Base-by-base conservation (phyloP, 2,797 vertebrate genomes). In the Dendrocincla tyrannina region DNA sequence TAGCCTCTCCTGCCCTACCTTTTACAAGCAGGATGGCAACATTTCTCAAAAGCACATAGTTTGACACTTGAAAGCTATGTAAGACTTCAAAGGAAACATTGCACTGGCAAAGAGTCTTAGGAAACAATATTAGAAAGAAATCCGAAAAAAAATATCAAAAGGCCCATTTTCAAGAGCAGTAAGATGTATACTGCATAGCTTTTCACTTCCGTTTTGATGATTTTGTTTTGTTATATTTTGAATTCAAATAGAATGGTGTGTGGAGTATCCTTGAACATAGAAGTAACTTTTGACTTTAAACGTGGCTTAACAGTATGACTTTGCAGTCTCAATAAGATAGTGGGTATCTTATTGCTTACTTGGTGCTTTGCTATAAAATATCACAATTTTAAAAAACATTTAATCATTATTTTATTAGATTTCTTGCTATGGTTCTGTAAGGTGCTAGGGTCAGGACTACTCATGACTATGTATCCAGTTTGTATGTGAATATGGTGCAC, bases 1-100 rank as follows among this genome's bases (percentile, higher is more conserved):
- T 89, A 91, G 88, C 73, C 79, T 96, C 86, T 77, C 80, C 78
- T 77, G 24, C 62, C 91, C 97, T 97, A 83, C 96, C 94, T 96
- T 90, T 85, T 76, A 55, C 58, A 83, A 75, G 50, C 94, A 95
- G 81, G 41, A 88, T 49, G 70, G 76, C 85, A 92, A 85, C 41
- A 50, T 85, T 90, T 85, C 91, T 91, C 62, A 95, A 69, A 52
- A 85, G 39, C 53, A 60, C 72, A 20, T 39, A 49, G 50, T 91
- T 90, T 95, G 52, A 63, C 53, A 39, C 37, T 89, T 62, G 82
- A 87, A 93, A 94, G 87, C 73, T 94, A 32, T 14, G 2, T 80
- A 67, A 70, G 24, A 35, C 59, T 95, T 91, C 94, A 94, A 95
- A 96, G 55, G 17, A 97, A 95, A 88, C 42, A 44, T 82, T 79